A percentile compares a stretch with the other conserved stretches of the same genome.
phyloP scores from a whole-genome alignment of 2,113 vertebrate species.

The Spermophilus dauricus region DNA sequence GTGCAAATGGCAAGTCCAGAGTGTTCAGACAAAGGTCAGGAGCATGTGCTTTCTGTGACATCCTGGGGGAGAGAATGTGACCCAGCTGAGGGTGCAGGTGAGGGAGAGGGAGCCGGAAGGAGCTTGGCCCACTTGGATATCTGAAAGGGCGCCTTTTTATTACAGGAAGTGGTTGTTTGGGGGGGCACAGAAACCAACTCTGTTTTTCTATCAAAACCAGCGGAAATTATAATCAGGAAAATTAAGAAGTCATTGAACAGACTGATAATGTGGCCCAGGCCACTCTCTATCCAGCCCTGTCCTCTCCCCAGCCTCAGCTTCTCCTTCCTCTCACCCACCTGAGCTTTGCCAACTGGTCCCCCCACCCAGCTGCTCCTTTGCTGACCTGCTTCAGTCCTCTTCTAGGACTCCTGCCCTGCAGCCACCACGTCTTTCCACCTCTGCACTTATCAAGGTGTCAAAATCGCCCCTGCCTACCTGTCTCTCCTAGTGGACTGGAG shows the following conservation, averaged over 20 bases:
- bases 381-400: neutral
- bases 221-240: neutral
- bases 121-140: neutral
- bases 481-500: neutral
- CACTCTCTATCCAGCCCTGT: neutral
- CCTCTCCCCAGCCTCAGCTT: neutral
- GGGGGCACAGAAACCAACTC: neutral
- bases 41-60: constrained; percentile 36
- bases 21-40: constrained; percentile 69
- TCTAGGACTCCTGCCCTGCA: neutral
- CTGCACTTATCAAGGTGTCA: neutral
- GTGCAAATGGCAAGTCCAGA: constrained; percentile 49
- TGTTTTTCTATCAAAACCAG: constrained; percentile 20
- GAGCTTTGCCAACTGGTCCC: neutral
- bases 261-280: neutral
- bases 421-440: neutral
- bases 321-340: neutral
- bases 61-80: neutral
- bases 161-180: neutral
- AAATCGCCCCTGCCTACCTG: neutral
- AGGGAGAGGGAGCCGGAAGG: neutral
- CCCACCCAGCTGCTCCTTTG: neutral
- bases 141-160: neutral
- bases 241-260: neutral
- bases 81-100: neutral